Evolutionary conservation across 2,113 vertebrate genomes (phyloP), one percentile per base, ranked within the genome.

Genomic region (Progne subis): DNA sequence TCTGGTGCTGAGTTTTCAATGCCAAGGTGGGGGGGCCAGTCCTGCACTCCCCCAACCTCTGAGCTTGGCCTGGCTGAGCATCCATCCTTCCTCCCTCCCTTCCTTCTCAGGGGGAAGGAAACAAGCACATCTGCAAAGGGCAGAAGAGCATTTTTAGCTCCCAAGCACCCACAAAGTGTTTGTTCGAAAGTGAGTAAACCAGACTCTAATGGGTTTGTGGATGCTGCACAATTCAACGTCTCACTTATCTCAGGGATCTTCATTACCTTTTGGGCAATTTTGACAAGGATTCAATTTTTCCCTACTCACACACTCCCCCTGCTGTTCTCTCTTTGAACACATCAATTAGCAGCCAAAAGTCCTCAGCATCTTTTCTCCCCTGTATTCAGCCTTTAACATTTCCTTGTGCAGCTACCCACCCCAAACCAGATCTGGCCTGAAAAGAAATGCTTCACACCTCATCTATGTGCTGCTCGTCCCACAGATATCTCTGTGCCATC

Each of bases 251-350:
- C 43, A 26, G 79, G 50, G 41, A 90, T 75, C 87, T 96, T 94
- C 74, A 76, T 91, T 91, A 95, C 86, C 88, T 95, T 93, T 79
- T 50, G 88, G 92, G 75, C 78, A 87, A 94, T 95, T 95, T 90
- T 85, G 90, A 96, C 90, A 85, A 90, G 67, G 86, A 85, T 57
- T 69, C 78, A 18, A 50, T 95, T 93, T 93, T 93, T 94, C 67
- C n/a, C 46, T 60, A 39, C 92, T 94, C 75, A 82, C 85, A 0
- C 57, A 34, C 19, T 5, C 63, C 72, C 65, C 88, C 85, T 90
- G 87, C 94, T 92, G 87, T 82, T 95, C 44, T 72, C 70, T 95
- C 78, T 78, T n/a, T 76, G 70, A 95, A 77, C 49, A 70, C 79
- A 80, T 69, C 75, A 88, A 82, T 90, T 92, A 85, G 37, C 53